Evolutionary conservation across 2,888 invertebrate species (phyloP).

Genomic region (Drosophila aldrichi): DNA sequence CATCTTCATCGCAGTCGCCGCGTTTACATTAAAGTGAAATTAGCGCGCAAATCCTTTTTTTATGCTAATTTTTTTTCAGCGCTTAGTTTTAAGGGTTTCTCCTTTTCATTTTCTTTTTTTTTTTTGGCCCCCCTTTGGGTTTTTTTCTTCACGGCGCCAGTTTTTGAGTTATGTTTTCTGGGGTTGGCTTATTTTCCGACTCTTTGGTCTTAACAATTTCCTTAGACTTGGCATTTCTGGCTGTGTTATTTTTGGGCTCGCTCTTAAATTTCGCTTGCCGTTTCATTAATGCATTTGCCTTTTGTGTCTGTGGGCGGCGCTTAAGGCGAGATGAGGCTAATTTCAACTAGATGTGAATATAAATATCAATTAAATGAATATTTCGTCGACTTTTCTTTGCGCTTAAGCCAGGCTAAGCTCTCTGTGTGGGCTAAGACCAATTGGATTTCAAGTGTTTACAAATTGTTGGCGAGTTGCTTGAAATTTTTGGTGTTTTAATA

Average conservation of each 20-base stretch:
- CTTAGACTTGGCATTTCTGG: conserved; percentile 45
- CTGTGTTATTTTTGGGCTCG: conserved; percentile 69
- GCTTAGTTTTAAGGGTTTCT: conserved; percentile 45
- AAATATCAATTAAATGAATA: conserved; percentile 8
- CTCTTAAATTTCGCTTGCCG: conserved; percentile 64
- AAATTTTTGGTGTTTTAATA: not conserved
- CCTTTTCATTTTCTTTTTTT: not conserved
- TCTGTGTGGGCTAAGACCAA: not conserved
- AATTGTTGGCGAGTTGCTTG: not conserved
- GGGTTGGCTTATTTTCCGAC: conserved; percentile 74
- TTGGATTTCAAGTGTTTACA: not conserved
- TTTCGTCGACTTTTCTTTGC: not conserved
- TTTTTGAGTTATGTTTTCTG: conserved; percentile 70
- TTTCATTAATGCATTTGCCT: conserved; percentile 42
- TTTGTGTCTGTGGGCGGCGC: conserved; percentile 22
- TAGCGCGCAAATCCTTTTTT: conserved; percentile 80
- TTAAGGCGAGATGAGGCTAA: conserved; percentile 33
- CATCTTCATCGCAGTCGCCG: conserved; percentile 55
- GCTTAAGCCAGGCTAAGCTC: not conserved
- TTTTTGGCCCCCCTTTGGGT: not conserved
- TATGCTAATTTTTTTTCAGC: conserved; percentile 70
- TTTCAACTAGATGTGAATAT: not conserved
- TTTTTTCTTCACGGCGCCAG: conserved; percentile 42
- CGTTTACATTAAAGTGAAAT: conserved; percentile 77
- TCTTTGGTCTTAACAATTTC: conserved; percentile 70